A percentile compares a stretch with the other conserved stretches of the same genome.
These are phyloP conservation scores for Melinaea marsaeus DNA, from an alignment of 2,888 invertebrate genomes.

Conservation along the genomic window DNA sequence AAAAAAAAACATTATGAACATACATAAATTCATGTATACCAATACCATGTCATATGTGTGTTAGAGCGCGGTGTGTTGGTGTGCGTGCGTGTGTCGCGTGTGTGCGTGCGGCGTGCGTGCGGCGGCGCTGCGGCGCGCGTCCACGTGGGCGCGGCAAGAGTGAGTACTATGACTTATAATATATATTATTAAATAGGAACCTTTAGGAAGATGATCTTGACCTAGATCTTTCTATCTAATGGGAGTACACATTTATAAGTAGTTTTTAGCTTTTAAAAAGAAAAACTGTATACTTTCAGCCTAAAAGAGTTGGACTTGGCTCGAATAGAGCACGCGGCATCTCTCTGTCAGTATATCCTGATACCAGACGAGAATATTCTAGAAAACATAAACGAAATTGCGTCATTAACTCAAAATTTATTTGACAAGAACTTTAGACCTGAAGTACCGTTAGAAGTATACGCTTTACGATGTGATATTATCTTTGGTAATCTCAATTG, in stretches of 20 bases:
- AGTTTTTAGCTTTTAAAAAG: neutral
- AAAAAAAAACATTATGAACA: too few relatives aligned
- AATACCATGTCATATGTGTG: slow-evolving; percentile 4
- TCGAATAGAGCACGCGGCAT: slow-evolving; percentile 44
- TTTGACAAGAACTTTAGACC: slow-evolving; percentile 20
- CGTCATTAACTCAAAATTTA: slow-evolving; percentile 32
- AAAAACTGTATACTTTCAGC: slow-evolving; percentile 36
- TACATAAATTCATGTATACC: too few relatives aligned
- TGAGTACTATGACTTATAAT: slow-evolving; percentile 13
- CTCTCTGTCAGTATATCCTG: slow-evolving; percentile 39
- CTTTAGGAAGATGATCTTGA: too few relatives aligned
- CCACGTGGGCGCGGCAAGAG: slow-evolving; percentile 53
- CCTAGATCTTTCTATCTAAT: too few relatives aligned
- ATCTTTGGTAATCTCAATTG: slow-evolving; percentile 47
- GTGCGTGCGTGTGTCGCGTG: too few relatives aligned
- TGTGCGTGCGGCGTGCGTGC: too few relatives aligned
- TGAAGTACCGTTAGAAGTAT: slow-evolving; percentile 25
- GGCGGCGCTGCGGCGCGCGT: too few relatives aligned
- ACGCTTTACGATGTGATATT: slow-evolving; percentile 44
- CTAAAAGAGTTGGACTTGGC: slow-evolving; percentile 34
- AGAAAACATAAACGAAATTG: slow-evolving; percentile 27
- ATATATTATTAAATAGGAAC: too few relatives aligned
- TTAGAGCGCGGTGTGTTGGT: slow-evolving; percentile 16
- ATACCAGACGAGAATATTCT: neutral
- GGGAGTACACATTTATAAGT: too few relatives aligned